Conservation (phyloP, 2,797 vertebrate genomes). For the Capromys pilorides region DNA sequence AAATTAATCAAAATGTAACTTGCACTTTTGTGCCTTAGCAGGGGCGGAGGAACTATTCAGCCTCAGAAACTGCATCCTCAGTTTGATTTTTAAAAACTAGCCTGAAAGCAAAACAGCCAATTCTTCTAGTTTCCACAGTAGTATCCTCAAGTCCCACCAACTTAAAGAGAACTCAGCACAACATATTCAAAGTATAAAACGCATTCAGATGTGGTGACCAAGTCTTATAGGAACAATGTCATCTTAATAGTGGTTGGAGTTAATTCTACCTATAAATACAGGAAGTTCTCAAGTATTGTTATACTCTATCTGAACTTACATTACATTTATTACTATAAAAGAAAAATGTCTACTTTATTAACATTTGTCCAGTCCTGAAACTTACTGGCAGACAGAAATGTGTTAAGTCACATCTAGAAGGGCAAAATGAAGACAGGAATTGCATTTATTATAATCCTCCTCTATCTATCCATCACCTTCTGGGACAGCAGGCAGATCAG, state of each 20-base stretch:
- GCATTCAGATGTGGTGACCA: slow-evolving; percentile 16
- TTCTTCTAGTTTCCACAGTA: slow-evolving; percentile 58
- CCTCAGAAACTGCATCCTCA: slow-evolving; percentile 43
- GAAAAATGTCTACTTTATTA: slow-evolving; percentile 61
- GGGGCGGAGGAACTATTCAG: neutral
- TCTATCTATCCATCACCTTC: slow-evolving; percentile 53
- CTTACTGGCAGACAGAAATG: slow-evolving; percentile 60
- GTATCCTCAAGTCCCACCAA: slow-evolving; percentile 11
- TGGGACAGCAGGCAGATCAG: slow-evolving; percentile 61
- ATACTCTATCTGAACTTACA: slow-evolving; percentile 64
- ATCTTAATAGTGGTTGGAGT: slow-evolving; percentile 62
- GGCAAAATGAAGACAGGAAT: slow-evolving; percentile 48
- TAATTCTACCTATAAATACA: slow-evolving; percentile 60
- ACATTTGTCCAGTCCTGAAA: slow-evolving; percentile 57
- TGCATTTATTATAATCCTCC: slow-evolving; percentile 59
- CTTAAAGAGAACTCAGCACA: slow-evolving; percentile 21
- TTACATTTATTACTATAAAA: slow-evolving; percentile 51
- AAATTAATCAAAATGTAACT: slow-evolving; percentile 61
- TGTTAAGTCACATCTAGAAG: slow-evolving; percentile 56
- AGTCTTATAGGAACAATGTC: slow-evolving; percentile 55
- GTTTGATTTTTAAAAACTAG: slow-evolving; percentile 47
- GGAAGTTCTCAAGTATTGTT: slow-evolving; percentile 66
- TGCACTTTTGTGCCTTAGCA: slow-evolving; percentile 69
- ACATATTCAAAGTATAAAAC: slow-evolving; percentile 57
- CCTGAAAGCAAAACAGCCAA: slow-evolving; percentile 33